A percentile compares a stretch with the other conserved stretches of the same genome.
Conservation (phyloP, 1,140 invertebrate genomes). For the Ceratosolen fusciceps region DNA sequence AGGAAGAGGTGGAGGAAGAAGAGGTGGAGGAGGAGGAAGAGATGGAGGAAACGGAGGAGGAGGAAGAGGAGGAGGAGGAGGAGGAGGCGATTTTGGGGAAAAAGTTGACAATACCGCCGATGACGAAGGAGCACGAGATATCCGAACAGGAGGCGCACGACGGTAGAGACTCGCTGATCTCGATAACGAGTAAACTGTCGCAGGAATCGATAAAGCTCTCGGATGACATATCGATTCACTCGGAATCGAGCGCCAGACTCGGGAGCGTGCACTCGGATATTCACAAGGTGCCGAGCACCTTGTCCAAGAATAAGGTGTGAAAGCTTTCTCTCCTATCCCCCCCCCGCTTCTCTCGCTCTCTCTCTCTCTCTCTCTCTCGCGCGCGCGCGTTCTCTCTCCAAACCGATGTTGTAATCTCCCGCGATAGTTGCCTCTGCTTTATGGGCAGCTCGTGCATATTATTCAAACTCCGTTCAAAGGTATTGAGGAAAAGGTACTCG, state of each 20-base stretch:
- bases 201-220: not conserved
- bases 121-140: not conserved
- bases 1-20: too few relatives aligned
- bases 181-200: not conserved
- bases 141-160: conserved; percentile 16
- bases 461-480: conserved; percentile 23
- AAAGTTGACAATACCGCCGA: not conserved
- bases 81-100: not conserved
- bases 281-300: not conserved
- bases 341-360: too few relatives aligned
- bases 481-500: not conserved
- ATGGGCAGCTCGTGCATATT: not conserved
- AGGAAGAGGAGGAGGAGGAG: conserved; percentile 32
- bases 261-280: too few relatives aligned
- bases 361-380: too few relatives aligned
- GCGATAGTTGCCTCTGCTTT: not conserved
- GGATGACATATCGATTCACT: conserved; percentile 15
- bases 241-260: not conserved
- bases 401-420: too few relatives aligned
- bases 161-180: not conserved
- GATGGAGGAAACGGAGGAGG: conserved; percentile 24
- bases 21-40: too few relatives aligned
- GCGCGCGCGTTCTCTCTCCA: too few relatives aligned
- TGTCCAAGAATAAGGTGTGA: conserved; percentile 12
- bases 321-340: not conserved